A percentile compares a stretch with the other conserved stretches of the same genome.
These are phyloP conservation scores for Drepana arcuata DNA, from an alignment of 1,140 invertebrate genomes.

Conservation along the genomic window DNA sequence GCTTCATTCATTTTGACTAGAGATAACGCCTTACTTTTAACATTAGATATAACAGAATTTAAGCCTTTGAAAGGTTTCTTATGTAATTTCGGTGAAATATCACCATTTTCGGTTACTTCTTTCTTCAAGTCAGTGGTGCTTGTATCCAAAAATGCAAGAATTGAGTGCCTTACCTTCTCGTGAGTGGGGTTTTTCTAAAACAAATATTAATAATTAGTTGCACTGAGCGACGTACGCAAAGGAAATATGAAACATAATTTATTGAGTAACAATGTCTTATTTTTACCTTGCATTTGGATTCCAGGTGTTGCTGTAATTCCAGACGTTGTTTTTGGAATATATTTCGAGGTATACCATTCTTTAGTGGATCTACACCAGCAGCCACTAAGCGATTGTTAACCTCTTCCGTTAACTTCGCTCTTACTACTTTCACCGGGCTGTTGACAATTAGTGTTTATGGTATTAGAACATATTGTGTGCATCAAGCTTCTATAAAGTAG, in stretches of 20 bases:
- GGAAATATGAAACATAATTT: too few relatives aligned
- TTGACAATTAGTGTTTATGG: too few relatives aligned
- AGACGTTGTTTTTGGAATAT: conserved; percentile 69
- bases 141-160: conserved; percentile 65
- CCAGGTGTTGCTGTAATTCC: conserved; percentile 69
- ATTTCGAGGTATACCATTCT: conserved; percentile 62
- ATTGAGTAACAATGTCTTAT: conserved; percentile 1
- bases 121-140: conserved; percentile 35
- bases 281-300: conserved; percentile 67
- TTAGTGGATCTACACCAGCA: conserved; percentile 73
- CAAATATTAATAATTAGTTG: conserved; percentile 4
- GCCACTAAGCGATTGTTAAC: conserved; percentile 66
- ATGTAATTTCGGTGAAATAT: conserved; percentile 30
- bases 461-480: too few relatives aligned
- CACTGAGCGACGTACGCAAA: too few relatives aligned
- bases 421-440: conserved; percentile 50
- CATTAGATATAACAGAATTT: conserved; percentile 59
- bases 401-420: conserved; percentile 60
- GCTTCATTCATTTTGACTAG: conserved; percentile 63
- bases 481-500: too few relatives aligned
- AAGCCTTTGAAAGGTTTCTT: conserved; percentile 41
- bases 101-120: conserved; percentile 10
- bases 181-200: conserved; percentile 70
- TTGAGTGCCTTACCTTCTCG: conserved; percentile 61
- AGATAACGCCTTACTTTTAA: conserved; percentile 71